These are phyloP conservation scores for Tadarida brasiliensis DNA, from an alignment of 2,797 vertebrate species.

Conservation along the genomic window DNA sequence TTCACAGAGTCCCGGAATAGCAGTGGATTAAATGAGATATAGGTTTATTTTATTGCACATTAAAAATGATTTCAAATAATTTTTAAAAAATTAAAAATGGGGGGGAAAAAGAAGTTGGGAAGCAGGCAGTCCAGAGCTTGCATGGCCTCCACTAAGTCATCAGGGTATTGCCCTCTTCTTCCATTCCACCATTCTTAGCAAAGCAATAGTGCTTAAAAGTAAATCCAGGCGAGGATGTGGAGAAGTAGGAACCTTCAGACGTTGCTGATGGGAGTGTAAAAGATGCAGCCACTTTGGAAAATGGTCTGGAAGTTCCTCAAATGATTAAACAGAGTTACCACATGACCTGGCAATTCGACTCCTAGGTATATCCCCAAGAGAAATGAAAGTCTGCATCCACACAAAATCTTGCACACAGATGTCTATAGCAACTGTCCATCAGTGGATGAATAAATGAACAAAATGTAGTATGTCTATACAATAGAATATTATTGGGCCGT, in stretches of 20 bases:
- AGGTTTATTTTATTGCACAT: background rate
- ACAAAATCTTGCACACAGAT: background rate
- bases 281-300: background rate
- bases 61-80: background rate
- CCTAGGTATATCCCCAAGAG: background rate
- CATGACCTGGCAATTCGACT: background rate
- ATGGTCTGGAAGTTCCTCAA: background rate
- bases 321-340: background rate
- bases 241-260: background rate
- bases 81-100: background rate
- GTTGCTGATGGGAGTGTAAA: background rate
- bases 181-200: background rate
- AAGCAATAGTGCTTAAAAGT: constrained; percentile 6
- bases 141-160: background rate
- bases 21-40: background rate
- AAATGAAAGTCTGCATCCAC: background rate
- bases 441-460: background rate
- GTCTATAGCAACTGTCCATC: background rate
- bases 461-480: background rate
- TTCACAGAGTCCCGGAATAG: background rate
- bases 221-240: background rate
- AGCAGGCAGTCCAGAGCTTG: background rate
- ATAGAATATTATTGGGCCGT: background rate
- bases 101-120: background rate
- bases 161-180: background rate